Conservation (phyloP, 2,113 vertebrate species). For the Halcyon senegalensis region DNA sequence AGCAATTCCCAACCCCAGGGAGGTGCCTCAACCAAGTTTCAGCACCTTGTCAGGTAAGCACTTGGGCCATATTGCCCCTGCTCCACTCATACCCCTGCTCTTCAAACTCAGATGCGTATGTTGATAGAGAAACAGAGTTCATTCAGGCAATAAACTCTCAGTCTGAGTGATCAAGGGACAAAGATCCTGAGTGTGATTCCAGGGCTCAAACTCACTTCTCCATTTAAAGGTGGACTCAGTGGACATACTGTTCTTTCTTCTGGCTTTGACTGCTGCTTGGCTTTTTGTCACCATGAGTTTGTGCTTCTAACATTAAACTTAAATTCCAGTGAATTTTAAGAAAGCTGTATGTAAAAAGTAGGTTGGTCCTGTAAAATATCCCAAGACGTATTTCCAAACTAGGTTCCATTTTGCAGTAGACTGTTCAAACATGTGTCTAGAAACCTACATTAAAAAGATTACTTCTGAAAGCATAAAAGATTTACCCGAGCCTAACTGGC, state of each 20-base stretch:
- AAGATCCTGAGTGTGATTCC: neutral
- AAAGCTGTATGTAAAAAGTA: neutral
- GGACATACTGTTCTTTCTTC: neutral
- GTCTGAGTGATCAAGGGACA: neutral
- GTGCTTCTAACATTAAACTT: neutral
- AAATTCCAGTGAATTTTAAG: neutral
- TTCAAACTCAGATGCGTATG: neutral
- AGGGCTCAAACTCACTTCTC: neutral
- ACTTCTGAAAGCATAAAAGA: constrained; percentile 3
- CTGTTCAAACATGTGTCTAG: neutral
- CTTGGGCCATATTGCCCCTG: neutral
- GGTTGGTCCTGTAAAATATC: neutral
- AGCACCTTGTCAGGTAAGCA: neutral
- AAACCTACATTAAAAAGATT: neutral
- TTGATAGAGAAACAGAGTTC: neutral
- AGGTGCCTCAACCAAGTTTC: neutral
- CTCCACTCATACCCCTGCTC: neutral
- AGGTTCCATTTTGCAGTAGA: neutral
- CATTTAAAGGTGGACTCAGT: neutral
- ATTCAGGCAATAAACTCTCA: neutral
- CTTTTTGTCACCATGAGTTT: neutral
- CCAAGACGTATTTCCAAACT: neutral
- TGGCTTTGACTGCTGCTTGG: neutral
- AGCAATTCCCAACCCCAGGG: neutral
- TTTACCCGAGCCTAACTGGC: neutral